Evolutionary conservation across 2,113 vertebrate species (phyloP).

Genomic region (Elephas maximus): DNA sequence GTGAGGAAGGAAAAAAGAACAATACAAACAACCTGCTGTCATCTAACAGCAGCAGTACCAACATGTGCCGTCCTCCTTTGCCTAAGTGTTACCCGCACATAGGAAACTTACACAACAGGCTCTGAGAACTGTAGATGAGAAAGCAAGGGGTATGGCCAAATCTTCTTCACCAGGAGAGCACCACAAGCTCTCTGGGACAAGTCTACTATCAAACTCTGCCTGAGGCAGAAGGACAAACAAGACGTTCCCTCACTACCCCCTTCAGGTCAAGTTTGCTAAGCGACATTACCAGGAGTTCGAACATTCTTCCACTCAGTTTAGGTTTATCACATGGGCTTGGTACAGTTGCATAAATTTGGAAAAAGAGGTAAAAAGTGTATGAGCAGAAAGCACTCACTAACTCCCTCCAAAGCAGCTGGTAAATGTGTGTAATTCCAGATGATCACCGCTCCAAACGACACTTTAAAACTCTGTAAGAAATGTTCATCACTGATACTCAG

Average conservation of each 20-base stretch:
- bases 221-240: background rate
- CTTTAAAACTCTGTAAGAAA: slow-evolving; percentile 74
- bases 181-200: background rate
- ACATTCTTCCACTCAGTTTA: background rate
- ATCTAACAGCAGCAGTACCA: background rate
- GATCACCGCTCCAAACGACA: slow-evolving; percentile 66
- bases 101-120: background rate
- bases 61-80: background rate
- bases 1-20: background rate
- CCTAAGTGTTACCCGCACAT: background rate
- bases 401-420: slow-evolving; percentile 68
- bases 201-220: background rate
- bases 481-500: slow-evolving; percentile 78
- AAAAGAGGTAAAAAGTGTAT: slow-evolving; percentile 59
- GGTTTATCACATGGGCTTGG: background rate
- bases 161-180: background rate
- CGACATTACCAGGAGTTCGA: background rate
- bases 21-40: background rate
- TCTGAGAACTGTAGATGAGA: background rate
- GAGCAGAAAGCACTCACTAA: background rate
- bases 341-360: background rate
- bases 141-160: background rate
- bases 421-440: slow-evolving; percentile 73
- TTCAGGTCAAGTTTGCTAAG: background rate
- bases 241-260: background rate